These are phyloP conservation scores for Harpagifer antarcticus DNA, from an alignment of 2,797 vertebrate species.

Conservation along the genomic window DNA sequence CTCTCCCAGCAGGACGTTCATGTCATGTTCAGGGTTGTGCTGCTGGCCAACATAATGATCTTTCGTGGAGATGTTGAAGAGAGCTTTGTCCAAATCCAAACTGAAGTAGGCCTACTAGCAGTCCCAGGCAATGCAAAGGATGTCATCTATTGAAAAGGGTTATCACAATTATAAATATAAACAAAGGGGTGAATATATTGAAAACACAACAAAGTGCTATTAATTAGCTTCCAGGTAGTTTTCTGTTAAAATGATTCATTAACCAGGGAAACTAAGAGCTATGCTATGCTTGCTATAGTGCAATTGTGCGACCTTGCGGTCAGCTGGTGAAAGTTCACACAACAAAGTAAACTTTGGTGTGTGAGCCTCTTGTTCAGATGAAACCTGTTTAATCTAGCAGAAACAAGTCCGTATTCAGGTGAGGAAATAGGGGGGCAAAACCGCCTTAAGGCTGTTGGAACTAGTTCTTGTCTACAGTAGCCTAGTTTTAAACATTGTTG, in stretches of 20 bases:
- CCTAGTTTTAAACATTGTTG: no score
- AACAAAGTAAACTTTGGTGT: neutral
- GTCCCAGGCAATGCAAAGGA: constrained; percentile 30
- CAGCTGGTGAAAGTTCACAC: constrained; percentile 12
- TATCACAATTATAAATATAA: constrained; percentile 1
- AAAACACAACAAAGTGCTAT: neutral
- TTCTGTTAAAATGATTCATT: neutral
- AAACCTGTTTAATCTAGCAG: neutral
- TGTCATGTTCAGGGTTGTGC: constrained; percentile 89
- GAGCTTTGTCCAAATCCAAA: constrained; percentile 57
- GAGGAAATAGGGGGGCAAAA: neutral
- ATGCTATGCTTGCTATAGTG: neutral
- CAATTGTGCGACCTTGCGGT: constrained; percentile 58
- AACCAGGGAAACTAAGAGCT: neutral
- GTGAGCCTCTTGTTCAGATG: neutral
- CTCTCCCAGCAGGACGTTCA: constrained; percentile 90
- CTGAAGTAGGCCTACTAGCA: constrained; percentile 70
- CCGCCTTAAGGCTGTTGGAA: neutral
- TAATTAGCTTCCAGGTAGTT: no score
- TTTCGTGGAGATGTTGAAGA: constrained; percentile 68
- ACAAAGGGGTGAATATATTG: neutral
- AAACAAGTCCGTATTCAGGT: neutral
- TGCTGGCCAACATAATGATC: constrained; percentile 81
- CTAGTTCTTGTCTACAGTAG: neutral
- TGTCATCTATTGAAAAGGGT: constrained; percentile 67